phyloP scores from a whole-genome alignment of 2,888 invertebrate species.

The Hoplodrina ambigua region DNA sequence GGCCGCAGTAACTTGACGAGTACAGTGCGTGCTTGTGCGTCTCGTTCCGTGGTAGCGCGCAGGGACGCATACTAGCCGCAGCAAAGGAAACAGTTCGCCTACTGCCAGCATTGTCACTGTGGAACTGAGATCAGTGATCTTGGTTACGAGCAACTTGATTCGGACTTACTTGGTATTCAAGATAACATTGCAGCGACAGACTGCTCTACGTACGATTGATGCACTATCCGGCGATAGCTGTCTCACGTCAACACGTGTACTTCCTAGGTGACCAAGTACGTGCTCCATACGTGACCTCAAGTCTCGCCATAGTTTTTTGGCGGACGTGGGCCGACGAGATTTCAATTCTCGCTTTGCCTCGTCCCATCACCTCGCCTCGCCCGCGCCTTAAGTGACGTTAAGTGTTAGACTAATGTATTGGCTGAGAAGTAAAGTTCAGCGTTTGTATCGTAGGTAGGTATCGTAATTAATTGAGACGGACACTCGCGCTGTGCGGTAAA shows the following conservation, averaged over 20 bases:
- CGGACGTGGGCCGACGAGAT: too few relatives aligned
- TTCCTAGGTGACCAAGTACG: too few relatives aligned
- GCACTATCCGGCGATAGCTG: too few relatives aligned
- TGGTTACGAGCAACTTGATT: neutral
- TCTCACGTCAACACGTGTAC: too few relatives aligned
- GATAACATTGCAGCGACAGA: too few relatives aligned
- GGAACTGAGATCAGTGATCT: neutral
- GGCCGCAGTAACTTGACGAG: too few relatives aligned
- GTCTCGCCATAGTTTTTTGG: too few relatives aligned
- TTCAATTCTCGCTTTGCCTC: too few relatives aligned
- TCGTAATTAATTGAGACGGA: constrained; percentile 35
- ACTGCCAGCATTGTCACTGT: neutral
- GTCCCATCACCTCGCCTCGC: too few relatives aligned
- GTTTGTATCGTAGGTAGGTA: constrained; percentile 6
- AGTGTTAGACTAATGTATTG: constrained; percentile 2
- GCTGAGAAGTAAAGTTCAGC: neutral
- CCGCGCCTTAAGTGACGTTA: neutral
- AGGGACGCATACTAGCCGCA: neutral
- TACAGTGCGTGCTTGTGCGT: neutral
- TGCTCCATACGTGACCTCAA: too few relatives aligned
- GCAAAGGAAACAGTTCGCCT: neutral
- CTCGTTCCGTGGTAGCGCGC: neutral
- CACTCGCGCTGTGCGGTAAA: constrained; percentile 2
- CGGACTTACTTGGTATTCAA: neutral
- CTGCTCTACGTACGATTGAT: too few relatives aligned